Evolutionary conservation across 2,113 vertebrate species (phyloP), one percentile per base, ranked within the genome.

Genomic region (Tretioscincus oriximinensis): DNA sequence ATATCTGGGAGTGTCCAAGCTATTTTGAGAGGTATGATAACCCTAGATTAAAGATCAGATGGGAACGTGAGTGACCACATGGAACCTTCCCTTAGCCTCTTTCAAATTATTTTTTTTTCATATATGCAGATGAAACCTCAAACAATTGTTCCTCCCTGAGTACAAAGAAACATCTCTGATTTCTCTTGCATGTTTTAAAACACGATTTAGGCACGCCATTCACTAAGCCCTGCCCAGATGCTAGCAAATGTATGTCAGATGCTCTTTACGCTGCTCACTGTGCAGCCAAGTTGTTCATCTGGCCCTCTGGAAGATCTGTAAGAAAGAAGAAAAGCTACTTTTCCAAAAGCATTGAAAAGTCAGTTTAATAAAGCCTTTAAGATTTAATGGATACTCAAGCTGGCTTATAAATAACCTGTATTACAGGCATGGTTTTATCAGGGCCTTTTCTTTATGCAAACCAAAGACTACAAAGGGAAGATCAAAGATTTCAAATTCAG

Each of bases 371-470:
- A 88, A 87, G 88, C 91, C 92, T 93, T 94, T 92, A 94, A 95
- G 94, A 93, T 94, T 90, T 92, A 94, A 94, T 93, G 89, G 81
- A 90, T 91, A 92, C 93, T 92, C 93, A 87, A 88, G 91, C 92
- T 93, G 92, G 88, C 86, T 90, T 88, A 89, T 90, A 90, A 89
- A 93, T 90, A 92, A 90, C 92, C 91, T 87, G 90, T 92, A 93
- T 91, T 93, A 85, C 89, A 89, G 88, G 87, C 84, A 89, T 81
- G 86, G 88, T 84, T 93, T 92, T 81, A 73, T 88, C 90, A 81
- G 47, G 28, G 65, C 85, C 77, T 88, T 41, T 89, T 74, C 88
- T 78, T 90, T 88, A 88, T 71, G 81, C 85, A 88, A 89, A 90
- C 87, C 76, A 83, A 91, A 87, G 89, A 89, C 87, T 81, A 86